phyloP scores from a whole-genome alignment of 2,888 invertebrate species.

The Pseudanteris insignis region DNA sequence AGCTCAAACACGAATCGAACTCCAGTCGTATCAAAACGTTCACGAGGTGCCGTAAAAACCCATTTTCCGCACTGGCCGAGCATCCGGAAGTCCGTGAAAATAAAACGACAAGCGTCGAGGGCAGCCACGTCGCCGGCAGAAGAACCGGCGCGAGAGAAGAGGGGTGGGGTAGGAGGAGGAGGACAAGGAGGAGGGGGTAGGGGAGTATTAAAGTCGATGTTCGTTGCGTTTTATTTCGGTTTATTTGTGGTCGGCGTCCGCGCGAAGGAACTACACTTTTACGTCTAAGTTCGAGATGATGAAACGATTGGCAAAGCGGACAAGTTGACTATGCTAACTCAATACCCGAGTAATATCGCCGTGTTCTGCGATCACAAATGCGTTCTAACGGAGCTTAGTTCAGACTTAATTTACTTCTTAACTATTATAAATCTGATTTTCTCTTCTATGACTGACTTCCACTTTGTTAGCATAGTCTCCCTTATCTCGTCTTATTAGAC shows the following conservation, averaged over 20 bases:
- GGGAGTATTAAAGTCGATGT: constrained; percentile 38
- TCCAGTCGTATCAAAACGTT: constrained; percentile 45
- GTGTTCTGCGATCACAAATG: constrained; percentile 1
- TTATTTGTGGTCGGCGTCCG: constrained; percentile 37
- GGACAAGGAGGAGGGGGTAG: constrained; percentile 4
- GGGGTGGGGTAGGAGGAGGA: too few species aligned
- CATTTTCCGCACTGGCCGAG: constrained; percentile 47
- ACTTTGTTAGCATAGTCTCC: too few species aligned
- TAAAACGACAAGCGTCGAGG: constrained; percentile 35
- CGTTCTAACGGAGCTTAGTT: neutral
- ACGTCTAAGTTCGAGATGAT: constrained; percentile 30
- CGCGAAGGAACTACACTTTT: constrained; percentile 27
- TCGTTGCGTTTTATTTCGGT: constrained; percentile 43
- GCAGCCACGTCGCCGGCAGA: too few species aligned
- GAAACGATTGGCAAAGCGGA: constrained; percentile 34
- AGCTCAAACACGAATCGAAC: constrained; percentile 47
- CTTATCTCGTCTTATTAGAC: too few species aligned
- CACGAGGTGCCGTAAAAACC: constrained; percentile 48
- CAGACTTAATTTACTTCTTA: too few species aligned
- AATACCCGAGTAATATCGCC: constrained; percentile 22
- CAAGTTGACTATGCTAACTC: constrained; percentile 18
- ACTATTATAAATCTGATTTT: too few species aligned
- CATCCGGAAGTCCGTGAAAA: constrained; percentile 47
- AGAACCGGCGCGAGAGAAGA: too few species aligned
- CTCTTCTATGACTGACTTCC: too few species aligned